Evolutionary conservation across 1,140 invertebrate genomes (phyloP).

Genomic region (Riptortus pedestris): DNA sequence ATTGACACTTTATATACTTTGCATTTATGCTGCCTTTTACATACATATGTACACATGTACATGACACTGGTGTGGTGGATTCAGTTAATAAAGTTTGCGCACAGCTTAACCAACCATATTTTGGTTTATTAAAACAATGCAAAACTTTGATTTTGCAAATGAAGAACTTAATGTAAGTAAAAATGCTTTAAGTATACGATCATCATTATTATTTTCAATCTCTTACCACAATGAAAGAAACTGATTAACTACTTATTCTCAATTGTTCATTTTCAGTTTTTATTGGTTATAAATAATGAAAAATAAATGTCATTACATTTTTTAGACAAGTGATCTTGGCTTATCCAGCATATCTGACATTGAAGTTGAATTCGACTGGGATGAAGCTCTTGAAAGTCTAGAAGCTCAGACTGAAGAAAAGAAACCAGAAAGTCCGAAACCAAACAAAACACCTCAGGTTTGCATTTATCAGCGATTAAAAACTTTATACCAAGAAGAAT

Average conservation of each 20-base stretch:
- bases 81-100: not conserved
- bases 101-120: not conserved
- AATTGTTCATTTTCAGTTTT: not conserved
- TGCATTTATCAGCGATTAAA: not conserved
- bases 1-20: too few species aligned
- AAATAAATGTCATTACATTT: not conserved
- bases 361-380: not conserved
- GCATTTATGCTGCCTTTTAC: not conserved
- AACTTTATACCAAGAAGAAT: conserved; percentile 29
- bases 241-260: not conserved
- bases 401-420: not conserved
- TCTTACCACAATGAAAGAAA: too few species aligned
- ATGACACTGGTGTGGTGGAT: not conserved
- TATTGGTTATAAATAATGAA: not conserved
- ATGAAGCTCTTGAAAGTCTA: not conserved
- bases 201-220: too few species aligned
- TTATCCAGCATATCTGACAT: not conserved
- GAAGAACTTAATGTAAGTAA: conserved; percentile 22
- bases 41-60: not conserved
- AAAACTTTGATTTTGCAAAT: conserved; percentile 23
- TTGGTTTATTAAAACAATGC: conserved; percentile 14
- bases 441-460: not conserved
- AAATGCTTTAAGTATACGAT: too few species aligned
- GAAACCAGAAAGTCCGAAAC: not conserved
- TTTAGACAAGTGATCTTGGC: not conserved